Evolutionary conservation across 2,888 invertebrate genomes (phyloP).

Genomic region (Eurytoma californica): DNA sequence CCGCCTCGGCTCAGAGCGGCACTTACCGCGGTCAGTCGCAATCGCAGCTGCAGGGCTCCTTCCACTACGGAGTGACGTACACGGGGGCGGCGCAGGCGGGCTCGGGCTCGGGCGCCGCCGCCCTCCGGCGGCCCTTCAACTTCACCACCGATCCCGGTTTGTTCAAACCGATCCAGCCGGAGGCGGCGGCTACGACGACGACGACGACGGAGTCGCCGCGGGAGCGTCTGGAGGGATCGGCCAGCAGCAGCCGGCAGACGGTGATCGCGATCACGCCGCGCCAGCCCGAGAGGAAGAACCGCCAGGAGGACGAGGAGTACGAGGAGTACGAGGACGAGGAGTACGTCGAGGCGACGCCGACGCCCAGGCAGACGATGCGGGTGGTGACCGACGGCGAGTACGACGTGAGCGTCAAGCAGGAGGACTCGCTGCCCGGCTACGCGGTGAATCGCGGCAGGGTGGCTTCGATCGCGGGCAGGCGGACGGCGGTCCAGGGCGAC

Average conservation of each 20-base stretch:
- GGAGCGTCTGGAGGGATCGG: conserved; percentile 42
- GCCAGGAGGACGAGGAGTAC: conserved; percentile 73
- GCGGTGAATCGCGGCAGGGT: conserved; percentile 82
- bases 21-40: conserved; percentile 87
- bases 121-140: conserved; percentile 70
- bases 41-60: conserved; percentile 88
- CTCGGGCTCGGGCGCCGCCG: conserved; percentile 78
- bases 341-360: conserved; percentile 71
- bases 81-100: conserved; percentile 90
- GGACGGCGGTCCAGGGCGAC: no score
- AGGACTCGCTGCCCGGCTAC: conserved; percentile 80
- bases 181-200: conserved; percentile 34
- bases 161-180: conserved; percentile 61
- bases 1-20: conserved; percentile 87
- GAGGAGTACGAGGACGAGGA: conserved; percentile 81
- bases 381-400: conserved; percentile 79
- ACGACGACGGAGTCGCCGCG: conserved; percentile 8
- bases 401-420: conserved; percentile 80
- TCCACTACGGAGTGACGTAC: conserved; percentile 85
- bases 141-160: conserved; percentile 65
- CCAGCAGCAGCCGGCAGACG: conserved; percentile 43
- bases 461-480: conserved; percentile 78
- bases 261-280: conserved; percentile 44
- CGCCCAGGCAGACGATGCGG: conserved; percentile 81
- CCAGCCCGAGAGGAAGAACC: conserved; percentile 19